These are phyloP conservation scores for Synanthedon andrenaeformis DNA, from an alignment of 2,888 invertebrate genomes.

Conservation along the genomic window DNA sequence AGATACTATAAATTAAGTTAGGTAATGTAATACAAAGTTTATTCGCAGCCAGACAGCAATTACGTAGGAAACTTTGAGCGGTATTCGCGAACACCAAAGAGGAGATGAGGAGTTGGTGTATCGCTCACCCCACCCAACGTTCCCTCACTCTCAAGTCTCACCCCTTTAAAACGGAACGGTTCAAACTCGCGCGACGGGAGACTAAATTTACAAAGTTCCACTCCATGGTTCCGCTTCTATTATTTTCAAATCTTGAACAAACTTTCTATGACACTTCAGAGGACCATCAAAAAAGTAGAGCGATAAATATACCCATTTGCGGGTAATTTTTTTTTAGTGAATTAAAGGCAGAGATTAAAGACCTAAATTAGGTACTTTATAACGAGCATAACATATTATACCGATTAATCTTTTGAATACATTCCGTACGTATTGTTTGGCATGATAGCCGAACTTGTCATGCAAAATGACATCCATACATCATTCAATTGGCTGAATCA, in stretches of 20 bases:
- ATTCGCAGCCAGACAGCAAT: constrained; percentile 66
- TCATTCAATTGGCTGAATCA: too few species aligned
- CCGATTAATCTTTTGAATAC: too few species aligned
- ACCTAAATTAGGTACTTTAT: too few species aligned
- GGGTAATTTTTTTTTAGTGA: too few species aligned
- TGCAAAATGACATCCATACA: too few species aligned
- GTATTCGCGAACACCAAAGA: constrained; percentile 60
- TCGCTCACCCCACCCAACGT: constrained; percentile 13
- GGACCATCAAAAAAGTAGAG: constrained; percentile 22
- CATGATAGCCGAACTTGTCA: too few species aligned
- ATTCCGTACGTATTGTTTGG: too few species aligned
- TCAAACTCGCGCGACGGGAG: constrained; percentile 38
- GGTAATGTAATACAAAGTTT: constrained; percentile 67
- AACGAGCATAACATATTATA: too few species aligned
- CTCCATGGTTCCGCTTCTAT: constrained; percentile 35
- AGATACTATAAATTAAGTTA: constrained; percentile 62
- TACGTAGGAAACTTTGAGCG: constrained; percentile 60
- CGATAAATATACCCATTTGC: constrained; percentile 2
- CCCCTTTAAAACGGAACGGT: constrained; percentile 45
- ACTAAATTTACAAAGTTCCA: constrained; percentile 50
- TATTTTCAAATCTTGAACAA: constrained; percentile 48
- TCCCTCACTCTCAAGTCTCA: constrained; percentile 28
- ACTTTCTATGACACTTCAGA: constrained; percentile 37
- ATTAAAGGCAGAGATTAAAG: too few species aligned
- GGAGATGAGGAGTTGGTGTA: constrained; percentile 21